phyloP scores from a whole-genome alignment of 2,888 invertebrate genomes.

The Apantesis nais region DNA sequence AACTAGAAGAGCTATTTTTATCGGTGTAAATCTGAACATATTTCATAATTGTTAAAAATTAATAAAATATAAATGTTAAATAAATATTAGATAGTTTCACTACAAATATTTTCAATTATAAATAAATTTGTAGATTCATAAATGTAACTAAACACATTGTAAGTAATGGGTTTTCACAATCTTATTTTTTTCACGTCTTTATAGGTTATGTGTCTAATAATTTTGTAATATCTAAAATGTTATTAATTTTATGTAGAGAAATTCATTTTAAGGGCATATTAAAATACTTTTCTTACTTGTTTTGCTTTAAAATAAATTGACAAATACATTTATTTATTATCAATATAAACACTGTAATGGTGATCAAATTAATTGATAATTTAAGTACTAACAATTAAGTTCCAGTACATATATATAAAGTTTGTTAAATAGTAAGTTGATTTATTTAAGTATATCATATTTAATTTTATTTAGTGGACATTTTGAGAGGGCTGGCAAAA shows the following conservation, averaged over 20 bases:
- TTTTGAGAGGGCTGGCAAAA: conserved; percentile 83
- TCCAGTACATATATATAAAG: not conserved
- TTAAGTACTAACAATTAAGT: not conserved
- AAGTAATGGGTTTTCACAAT: conserved; percentile 29
- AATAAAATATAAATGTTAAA: conserved; percentile 39
- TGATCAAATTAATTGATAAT: not conserved
- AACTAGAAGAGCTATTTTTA: conserved; percentile 20
- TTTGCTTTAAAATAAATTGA: not conserved
- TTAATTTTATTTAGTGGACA: conserved; percentile 41
- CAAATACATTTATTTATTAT: not conserved
- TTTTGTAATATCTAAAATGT: not conserved
- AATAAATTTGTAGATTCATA: conserved; percentile 40
- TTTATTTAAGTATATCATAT: conserved; percentile 1
- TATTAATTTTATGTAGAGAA: not conserved
- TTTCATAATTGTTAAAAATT: conserved; percentile 42
- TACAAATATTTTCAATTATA: conserved; percentile 48
- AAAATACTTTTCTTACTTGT: not conserved
- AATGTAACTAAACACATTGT: conserved; percentile 34
- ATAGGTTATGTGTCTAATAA: not conserved
- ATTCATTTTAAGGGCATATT: not conserved
- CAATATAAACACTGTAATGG: too few species aligned
- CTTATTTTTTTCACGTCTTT: conserved; percentile 1
- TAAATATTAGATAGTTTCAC: conserved; percentile 49
- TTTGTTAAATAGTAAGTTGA: not conserved
- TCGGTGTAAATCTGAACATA: conserved; percentile 26